Evolutionary conservation across 2,888 invertebrate species (phyloP).

Genomic region (Pilophorus perplexus): DNA sequence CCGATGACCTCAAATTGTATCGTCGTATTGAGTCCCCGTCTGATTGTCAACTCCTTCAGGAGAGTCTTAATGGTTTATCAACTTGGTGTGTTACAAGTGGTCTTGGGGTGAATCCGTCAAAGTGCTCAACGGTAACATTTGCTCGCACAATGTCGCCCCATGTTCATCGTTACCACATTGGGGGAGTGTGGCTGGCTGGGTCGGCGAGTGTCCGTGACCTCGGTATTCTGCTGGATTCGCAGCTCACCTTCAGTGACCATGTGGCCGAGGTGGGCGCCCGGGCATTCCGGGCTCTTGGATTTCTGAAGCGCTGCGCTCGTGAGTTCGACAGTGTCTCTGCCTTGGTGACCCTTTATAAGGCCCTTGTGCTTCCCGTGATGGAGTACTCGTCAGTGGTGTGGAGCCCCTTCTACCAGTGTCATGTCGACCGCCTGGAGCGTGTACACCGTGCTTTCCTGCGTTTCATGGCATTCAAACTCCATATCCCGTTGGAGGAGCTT

Average conservation of each 20-base stretch:
- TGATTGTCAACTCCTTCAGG: background rate
- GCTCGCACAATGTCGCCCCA: background rate
- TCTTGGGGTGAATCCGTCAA: background rate
- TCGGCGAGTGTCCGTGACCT: background rate
- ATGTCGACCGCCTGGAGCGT: no score
- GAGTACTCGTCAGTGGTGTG: background rate
- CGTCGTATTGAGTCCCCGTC: background rate
- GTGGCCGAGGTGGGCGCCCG: no score
- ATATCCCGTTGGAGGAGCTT: no score
- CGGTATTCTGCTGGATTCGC: background rate
- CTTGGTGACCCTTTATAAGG: background rate
- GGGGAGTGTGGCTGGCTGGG: background rate
- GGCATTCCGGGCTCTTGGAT: no score
- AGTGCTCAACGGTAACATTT: background rate
- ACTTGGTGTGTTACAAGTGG: no score
- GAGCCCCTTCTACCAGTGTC: no score
- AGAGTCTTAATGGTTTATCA: background rate
- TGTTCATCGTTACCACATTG: background rate
- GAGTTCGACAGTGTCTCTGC: no score
- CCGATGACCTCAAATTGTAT: constrained; percentile 9
- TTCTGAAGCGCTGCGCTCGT: no score
- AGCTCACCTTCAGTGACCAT: background rate
- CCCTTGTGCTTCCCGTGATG: background rate
- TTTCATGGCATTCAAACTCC: no score
- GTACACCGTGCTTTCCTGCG: no score